Evolutionary conservation across 2,888 invertebrate genomes (phyloP).

Genomic region (Cryptophagus acutangulus): DNA sequence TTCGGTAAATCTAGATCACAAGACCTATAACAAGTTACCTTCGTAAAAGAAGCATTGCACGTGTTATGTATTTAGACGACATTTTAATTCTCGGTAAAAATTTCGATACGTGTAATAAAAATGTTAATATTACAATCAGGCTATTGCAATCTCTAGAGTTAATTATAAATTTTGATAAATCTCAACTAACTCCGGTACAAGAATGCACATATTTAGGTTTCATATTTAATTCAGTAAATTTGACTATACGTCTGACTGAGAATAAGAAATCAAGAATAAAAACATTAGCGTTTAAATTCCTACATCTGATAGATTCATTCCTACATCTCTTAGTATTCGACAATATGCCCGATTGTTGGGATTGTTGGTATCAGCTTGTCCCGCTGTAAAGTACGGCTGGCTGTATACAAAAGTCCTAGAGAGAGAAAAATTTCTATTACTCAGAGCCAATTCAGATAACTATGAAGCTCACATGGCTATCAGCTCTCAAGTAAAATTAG

Average conservation of each 20-base stretch:
- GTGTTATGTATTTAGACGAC: no score
- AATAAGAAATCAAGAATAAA: not conserved
- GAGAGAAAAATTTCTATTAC: not conserved
- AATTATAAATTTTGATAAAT: not conserved
- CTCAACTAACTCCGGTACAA: not conserved
- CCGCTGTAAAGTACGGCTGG: not conserved
- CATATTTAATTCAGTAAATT: not conserved
- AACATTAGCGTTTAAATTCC: not conserved
- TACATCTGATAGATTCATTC: not conserved
- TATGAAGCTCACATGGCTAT: not conserved
- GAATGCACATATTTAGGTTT: not conserved
- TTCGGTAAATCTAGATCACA: no score
- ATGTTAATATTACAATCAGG: not conserved
- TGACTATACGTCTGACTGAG: not conserved
- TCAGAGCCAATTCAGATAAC: not conserved
- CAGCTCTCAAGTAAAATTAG: not conserved
- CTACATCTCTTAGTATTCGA: no score
- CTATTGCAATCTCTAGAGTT: not conserved
- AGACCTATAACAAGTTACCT: no score
- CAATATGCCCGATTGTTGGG: not conserved
- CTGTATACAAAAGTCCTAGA: not conserved
- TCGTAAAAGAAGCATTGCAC: no score
- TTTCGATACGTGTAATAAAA: not conserved
- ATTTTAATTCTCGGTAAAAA: no score
- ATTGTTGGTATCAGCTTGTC: not conserved